A percentile compares a stretch with the other conserved stretches of the same genome.
Conservation (phyloP, 2,888 invertebrate species). For the Phania funesta region DNA sequence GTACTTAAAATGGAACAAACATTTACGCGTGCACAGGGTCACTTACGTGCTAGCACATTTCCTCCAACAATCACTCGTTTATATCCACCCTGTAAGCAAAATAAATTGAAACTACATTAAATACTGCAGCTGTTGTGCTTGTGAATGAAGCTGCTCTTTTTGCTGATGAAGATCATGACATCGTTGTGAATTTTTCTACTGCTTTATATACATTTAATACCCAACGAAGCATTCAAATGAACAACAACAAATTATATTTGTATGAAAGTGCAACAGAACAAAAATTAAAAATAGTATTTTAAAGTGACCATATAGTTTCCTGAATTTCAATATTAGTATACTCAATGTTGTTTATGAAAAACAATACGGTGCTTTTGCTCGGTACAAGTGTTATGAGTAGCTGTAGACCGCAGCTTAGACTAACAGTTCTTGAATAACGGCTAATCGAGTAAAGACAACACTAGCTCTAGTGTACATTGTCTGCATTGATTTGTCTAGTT, state of each 20-base stretch:
- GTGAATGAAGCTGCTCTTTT: background rate
- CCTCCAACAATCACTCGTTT: background rate
- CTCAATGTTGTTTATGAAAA: too few species aligned
- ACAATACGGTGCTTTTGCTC: too few species aligned
- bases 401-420: too few species aligned
- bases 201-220: conserved; percentile 32
- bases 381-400: too few species aligned
- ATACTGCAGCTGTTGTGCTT: background rate
- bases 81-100: background rate
- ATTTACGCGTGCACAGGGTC: background rate
- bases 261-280: conserved; percentile 16
- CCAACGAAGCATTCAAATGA: conserved; percentile 40
- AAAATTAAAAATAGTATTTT: too few species aligned
- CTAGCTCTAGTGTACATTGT: too few species aligned
- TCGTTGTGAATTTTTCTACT: conserved; percentile 18
- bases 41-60: background rate
- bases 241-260: conserved; percentile 40
- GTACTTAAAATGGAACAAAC: background rate
- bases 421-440: too few species aligned
- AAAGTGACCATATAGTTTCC: conserved; percentile 6
- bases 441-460: too few species aligned
- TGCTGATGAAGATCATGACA: conserved; percentile 12
- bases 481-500: too few species aligned
- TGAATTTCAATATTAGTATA: too few species aligned
- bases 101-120: conserved; percentile 32